These are phyloP conservation scores for Styela clava DNA, from an alignment of 23 tunicate species.

Conservation along the genomic window DNA sequence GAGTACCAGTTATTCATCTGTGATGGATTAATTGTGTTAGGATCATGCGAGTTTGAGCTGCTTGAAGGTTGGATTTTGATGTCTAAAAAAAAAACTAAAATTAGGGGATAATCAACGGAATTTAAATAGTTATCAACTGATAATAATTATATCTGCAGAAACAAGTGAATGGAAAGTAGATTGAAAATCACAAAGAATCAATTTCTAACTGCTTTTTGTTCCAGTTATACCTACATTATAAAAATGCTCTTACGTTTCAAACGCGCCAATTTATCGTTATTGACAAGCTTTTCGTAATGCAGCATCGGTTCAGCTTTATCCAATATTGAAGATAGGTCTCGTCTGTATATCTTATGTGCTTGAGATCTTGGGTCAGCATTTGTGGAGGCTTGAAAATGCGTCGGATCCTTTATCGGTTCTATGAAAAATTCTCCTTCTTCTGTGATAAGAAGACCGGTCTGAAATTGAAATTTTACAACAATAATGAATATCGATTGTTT, in stretches of 20 bases:
- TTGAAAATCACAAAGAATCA: no score
- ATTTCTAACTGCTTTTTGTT: no score
- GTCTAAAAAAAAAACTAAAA: no score
- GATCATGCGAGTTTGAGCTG: no score
- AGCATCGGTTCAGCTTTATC: constrained; percentile 19
- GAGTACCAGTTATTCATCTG: background rate
- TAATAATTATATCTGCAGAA: no score
- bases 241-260: background rate
- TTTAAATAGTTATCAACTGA: no score
- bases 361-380: constrained; percentile 3
- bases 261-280: background rate
- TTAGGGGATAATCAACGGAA: no score
- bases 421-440: constrained; percentile 64
- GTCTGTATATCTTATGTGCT: constrained; percentile 61
- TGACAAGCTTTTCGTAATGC: background rate
- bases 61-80: no score
- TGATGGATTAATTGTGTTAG: no score
- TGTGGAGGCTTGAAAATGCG: background rate
- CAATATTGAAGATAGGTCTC: constrained; percentile 18
- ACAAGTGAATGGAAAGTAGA: no score
- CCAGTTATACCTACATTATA: no score
- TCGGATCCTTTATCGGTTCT: constrained; percentile 38
- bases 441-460: constrained; percentile 72
- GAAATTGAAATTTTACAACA: constrained; percentile 1
- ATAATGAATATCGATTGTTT: background rate